Evolutionary conservation across 1,140 invertebrate species (phyloP).

Genomic region (Zaprionus taronus): DNA sequence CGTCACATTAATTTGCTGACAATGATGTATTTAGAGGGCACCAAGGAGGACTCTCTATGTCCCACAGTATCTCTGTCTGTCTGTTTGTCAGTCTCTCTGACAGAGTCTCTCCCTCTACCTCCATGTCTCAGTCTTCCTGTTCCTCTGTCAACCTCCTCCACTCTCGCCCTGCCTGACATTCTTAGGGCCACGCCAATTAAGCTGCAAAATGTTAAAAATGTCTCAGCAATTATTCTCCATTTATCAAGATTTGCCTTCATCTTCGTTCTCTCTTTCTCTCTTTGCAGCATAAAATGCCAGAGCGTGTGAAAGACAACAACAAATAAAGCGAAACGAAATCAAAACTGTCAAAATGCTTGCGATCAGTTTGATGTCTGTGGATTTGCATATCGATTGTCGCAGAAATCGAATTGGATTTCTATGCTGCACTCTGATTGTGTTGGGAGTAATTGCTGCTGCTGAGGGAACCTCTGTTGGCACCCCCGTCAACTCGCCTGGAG

Average conservation of each 20-base stretch:
- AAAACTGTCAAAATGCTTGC: conserved; percentile 70
- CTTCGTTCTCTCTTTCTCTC: conserved; percentile 10
- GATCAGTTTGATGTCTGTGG: conserved; percentile 68
- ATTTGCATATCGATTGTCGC: conserved; percentile 40
- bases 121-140: background rate
- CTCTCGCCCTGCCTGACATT: conserved; percentile 38
- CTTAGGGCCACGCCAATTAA: conserved; percentile 70
- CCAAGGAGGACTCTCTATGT: conserved; percentile 13
- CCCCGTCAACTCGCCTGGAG: conserved; percentile 11
- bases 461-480: conserved; percentile 28
- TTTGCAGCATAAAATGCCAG: conserved; percentile 57
- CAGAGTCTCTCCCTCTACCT: background rate
- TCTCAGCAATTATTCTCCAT: conserved; percentile 42
- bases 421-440: conserved; percentile 77
- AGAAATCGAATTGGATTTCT: conserved; percentile 8
- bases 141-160: conserved; percentile 1
- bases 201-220: conserved; percentile 50
- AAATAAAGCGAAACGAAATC: conserved; percentile 33
- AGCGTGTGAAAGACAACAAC: conserved; percentile 42
- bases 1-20: conserved; percentile 82
- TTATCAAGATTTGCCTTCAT: conserved; percentile 43
- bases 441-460: conserved; percentile 34
- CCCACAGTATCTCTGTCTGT: background rate
- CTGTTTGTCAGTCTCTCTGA: background rate
- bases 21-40: conserved; percentile 75